Evolutionary conservation across 2,888 invertebrate genomes (phyloP).

Genomic region (Ecliptopera silaceata): DNA sequence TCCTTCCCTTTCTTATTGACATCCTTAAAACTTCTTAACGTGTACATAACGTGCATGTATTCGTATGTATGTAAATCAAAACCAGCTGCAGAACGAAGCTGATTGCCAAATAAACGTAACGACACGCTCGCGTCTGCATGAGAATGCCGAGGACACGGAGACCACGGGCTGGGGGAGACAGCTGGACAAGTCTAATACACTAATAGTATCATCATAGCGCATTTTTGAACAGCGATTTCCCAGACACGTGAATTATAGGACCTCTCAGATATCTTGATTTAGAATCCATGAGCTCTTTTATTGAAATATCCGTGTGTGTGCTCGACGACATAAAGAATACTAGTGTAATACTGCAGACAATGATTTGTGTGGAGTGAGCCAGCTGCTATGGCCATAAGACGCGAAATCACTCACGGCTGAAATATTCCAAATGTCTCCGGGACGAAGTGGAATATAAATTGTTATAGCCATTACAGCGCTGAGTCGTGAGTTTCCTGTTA

Average conservation of each 20-base stretch:
- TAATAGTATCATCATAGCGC: too few species aligned
- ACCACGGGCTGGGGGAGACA: background rate
- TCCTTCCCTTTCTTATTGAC: too few species aligned
- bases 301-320: too few species aligned
- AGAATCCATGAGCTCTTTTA: too few species aligned
- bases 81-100: constrained; percentile 16
- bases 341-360: too few species aligned
- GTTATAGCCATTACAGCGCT: constrained; percentile 31
- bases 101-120: constrained; percentile 32
- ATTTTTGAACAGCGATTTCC: too few species aligned
- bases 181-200: constrained; percentile 12
- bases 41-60: constrained; percentile 7
- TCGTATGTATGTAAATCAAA: constrained; percentile 25
- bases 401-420: constrained; percentile 37
- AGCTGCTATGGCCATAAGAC: constrained; percentile 12
- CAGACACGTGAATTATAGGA: too few species aligned
- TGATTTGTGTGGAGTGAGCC: constrained; percentile 7
- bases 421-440: constrained; percentile 39
- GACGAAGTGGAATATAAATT: constrained; percentile 37
- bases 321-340: too few species aligned
- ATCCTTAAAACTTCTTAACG: background rate
- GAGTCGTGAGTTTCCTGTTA: constrained; percentile 13
- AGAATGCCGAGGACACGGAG: constrained; percentile 21
- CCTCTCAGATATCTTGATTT: too few species aligned
- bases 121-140: constrained; percentile 26